Base-by-base conservation (phyloP, 2,888 invertebrate species). In the Crocallis elinguaria region DNA sequence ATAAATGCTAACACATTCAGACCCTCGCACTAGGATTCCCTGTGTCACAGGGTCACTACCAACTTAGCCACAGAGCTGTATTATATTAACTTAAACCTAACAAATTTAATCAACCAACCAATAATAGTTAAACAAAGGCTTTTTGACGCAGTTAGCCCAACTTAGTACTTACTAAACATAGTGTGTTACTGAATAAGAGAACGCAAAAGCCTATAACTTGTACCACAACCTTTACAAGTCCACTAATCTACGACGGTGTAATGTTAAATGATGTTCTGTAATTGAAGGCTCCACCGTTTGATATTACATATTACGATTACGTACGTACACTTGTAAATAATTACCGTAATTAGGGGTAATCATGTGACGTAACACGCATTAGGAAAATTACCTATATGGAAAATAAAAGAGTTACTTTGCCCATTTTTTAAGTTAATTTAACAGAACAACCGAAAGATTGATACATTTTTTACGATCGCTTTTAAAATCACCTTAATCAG, bases 261-360 rank as follows among this genome's bases (percentile, higher is more conserved):
- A 51, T 60, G 56, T 44, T 60, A 60, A 57, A 58, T 49, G 49
- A 35, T 57, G 38, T 52, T 54, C 55, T 19, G 43, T 64, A 60
- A 61, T 61, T 51, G 55, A 45, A 64, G 59, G 55, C 61, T 64
- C 56, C 49, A 36, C 44, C 55, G 51, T 53, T 56, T 59, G 57
- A 60, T 49, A 59, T 53, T 59, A 61, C 57, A 61, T 55, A 56
- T 57, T 55, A 61, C 49, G 49, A 61, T 61, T 61, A 58, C 61
- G 57, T 50, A 35, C 46, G 55, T 57, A 59, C 48, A 49, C 57
- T 52, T 45, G 36, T 33, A 38, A 50, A 50, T 64, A 56, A 64
- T 64, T 60, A 64, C 56, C 13, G 60, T 64, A 64, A 64, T 64
- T 55, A 57, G 60, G 59, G 42, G 60, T 64, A 64, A 64, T 64